Evolutionary conservation across 1,140 invertebrate species (phyloP), one percentile per base, ranked within the genome.

Genomic region (Kradibia gibbosae): DNA sequence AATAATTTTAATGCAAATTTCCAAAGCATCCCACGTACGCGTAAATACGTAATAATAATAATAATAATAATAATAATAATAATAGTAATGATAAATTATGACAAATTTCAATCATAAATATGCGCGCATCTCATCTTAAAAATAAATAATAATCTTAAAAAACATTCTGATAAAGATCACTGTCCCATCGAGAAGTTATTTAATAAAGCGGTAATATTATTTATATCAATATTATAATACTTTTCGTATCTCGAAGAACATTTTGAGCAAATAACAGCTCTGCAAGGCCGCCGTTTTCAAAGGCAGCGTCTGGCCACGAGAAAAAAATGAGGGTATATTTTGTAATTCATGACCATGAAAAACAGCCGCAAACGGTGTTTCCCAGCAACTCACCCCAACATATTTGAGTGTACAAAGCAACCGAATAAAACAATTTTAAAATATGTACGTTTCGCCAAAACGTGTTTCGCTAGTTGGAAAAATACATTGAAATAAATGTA

Each of bases 291-390:
- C 15, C 22, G 5, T 60, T 57, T 17, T 60, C n/a, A 55, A 42
- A 28, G 28, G 34, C 20, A 17, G 34, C 7, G 17, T 73, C 45
- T 2, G n/a, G 20, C 17, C n/a, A 36, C 25, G 17, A 50, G 45
- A 73, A 39, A 57, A 74, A 55, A 53, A 31, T 36, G 8, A 75
- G 28, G 36, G 34, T 55, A 57, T 25, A 28, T 77, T 48, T 62
- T 55, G 55, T 76, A 62, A 60, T 36, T 0, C 17, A 28, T 28
- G 20, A 62, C 57, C 57, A 48, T 57, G 17, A 77, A 77, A 76
- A 65, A 48, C 17, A 62, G 5, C 36, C 25, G 57, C 28, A 75
- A 75, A 75, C 36, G 28, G 50, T 50, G 34, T 57, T 57, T 60
- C n/a, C 10, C 36, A 50, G 25, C 53, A 36, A 57, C 34, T 34